Base-by-base conservation (phyloP, 2,113 vertebrate species). In the Hippocampus guttulatus region DNA sequence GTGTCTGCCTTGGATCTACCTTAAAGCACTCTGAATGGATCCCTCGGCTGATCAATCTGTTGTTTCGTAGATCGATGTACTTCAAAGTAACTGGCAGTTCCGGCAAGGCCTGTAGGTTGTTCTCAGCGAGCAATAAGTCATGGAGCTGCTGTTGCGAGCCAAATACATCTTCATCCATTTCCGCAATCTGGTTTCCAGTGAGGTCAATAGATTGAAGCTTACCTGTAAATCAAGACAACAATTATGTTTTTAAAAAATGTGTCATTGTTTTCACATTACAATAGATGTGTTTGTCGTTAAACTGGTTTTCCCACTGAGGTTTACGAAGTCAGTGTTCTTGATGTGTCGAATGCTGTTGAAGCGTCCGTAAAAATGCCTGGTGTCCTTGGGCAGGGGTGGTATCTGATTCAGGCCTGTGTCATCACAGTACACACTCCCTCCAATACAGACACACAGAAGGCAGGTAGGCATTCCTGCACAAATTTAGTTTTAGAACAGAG, bases 401-500 rank as follows among this genome's bases (percentile, higher is more conserved):
- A 94, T 83, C 52, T 49, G 74, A 43, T 92, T 86, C 49, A 95
- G 84, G 47, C 84, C 72, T 0, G 86, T 23, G 1, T 95, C 92
- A 0, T 95, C 93, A 2, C 94, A 94, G 88, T 95, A 95, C 30
- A 94, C 92, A 0, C 93, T 95, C 58, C 88, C 91, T 43, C 92
- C 79, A 0, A 94, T 84, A 73, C 93, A 96, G 45, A 93, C 87
- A 51, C 94, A 95, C 43, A 92, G 75, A 67, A 90, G 84, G 74
- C 95, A 95, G 66, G 92, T 92, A 54, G 93, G 92, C 84, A 92
- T 87, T 6, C 74, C 95, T 95, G 84, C 33, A 75, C 30, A 60
- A 6, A 51, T 14, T 60, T 12, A 15, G 47, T 0, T 1, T 7
- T 27, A 38, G 68, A 30, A 61, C 20, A 18, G 33, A 38, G 1